Evolutionary conservation across 1,140 invertebrate genomes (phyloP).

Genomic region (Artemia franciscana): DNA sequence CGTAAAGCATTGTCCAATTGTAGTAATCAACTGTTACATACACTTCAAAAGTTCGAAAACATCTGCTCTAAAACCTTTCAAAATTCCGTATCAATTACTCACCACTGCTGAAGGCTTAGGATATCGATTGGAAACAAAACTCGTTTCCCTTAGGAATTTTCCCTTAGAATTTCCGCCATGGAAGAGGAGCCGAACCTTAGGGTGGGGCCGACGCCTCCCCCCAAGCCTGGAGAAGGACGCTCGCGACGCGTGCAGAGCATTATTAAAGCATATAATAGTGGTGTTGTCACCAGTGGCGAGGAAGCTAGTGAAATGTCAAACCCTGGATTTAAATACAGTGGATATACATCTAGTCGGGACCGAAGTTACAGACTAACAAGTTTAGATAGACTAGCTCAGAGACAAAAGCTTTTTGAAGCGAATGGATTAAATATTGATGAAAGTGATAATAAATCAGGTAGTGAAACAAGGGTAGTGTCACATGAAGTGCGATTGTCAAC

Average conservation of each 20-base stretch:
- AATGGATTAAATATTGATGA: conserved; percentile 6
- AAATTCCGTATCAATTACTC: no score
- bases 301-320: background rate
- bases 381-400: conserved; percentile 37
- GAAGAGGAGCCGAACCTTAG: background rate
- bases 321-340: background rate
- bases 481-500: no score
- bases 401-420: conserved; percentile 38
- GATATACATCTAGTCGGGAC: background rate
- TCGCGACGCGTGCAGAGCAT: background rate
- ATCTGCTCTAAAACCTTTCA: no score
- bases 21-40: no score
- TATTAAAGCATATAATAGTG: background rate
- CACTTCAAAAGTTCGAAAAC: no score
- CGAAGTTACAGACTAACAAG: conserved; percentile 30
- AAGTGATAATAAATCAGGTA: background rate
- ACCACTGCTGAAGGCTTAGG: no score
- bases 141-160: no score
- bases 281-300: background rate
- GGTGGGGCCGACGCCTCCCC: background rate
- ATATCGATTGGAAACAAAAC: no score
- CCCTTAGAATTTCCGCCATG: background rate
- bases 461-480: no score
- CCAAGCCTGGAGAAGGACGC: background rate
- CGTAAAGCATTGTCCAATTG: no score